Evolutionary conservation across 2,888 invertebrate species (phyloP).

Genomic region (Dioctria rufipes): DNA sequence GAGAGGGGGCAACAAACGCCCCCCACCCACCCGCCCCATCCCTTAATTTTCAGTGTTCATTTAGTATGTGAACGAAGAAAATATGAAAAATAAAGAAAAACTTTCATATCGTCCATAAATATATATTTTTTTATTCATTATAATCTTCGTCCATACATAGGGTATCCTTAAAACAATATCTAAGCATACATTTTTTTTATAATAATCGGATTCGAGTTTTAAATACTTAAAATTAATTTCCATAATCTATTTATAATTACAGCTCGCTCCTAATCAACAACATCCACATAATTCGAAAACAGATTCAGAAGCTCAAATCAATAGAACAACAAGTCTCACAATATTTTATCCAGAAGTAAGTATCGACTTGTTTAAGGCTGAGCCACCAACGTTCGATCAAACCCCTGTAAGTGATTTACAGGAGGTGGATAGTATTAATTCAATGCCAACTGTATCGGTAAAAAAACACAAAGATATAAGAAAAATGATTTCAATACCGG

Average conservation of each 20-base stretch:
- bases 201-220: too few relatives aligned
- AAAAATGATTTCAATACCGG: neutral
- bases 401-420: slow-evolving; percentile 7
- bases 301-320: neutral
- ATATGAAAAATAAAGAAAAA: too few relatives aligned
- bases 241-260: neutral
- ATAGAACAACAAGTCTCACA: slow-evolving; percentile 14
- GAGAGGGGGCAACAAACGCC: too few relatives aligned
- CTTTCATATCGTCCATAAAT: too few relatives aligned
- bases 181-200: too few relatives aligned
- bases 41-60: too few relatives aligned
- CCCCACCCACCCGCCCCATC: too few relatives aligned
- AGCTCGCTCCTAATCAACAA: neutral
- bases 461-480: neutral
- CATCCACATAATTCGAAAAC: neutral
- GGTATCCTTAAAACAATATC: too few relatives aligned
- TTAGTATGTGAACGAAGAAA: too few relatives aligned
- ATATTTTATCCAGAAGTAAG: slow-evolving; percentile 44
- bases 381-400: slow-evolving; percentile 46
- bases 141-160: too few relatives aligned
- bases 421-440: neutral
- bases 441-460: neutral
- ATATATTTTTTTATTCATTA: too few relatives aligned
- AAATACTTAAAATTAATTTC: too few relatives aligned
- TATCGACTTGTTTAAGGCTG: slow-evolving; percentile 47